Percentiles rank a stretch among this genome's conserved stretches.
Conservation (phyloP, 2,888 invertebrate genomes). For the Caenorhabditis sp. region DNA sequence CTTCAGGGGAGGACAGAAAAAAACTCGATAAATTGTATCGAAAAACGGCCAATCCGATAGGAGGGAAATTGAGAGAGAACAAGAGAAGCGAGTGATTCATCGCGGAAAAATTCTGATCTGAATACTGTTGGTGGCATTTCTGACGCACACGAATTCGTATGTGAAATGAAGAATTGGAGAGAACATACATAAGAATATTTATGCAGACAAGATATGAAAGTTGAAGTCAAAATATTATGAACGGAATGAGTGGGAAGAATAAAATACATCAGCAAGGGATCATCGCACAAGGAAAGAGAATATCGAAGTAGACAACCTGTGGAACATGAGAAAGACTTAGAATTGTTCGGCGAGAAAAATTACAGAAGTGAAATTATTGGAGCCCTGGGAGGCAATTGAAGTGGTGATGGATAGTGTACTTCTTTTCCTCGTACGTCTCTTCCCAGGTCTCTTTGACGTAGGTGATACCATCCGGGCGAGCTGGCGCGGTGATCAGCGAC, state of each 20-base stretch:
- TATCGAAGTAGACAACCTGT: too few relatives aligned
- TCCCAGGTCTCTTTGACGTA: slow-evolving; percentile 2
- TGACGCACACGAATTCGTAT: too few relatives aligned
- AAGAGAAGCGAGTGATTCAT: slow-evolving; percentile 33
- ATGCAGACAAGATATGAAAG: not conserved
- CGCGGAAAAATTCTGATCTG: slow-evolving; percentile 13
- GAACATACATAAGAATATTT: not conserved
- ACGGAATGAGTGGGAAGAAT: too few relatives aligned
- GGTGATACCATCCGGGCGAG: not conserved
- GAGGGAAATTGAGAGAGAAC: slow-evolving; percentile 4
- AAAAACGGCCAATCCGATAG: slow-evolving; percentile 5
- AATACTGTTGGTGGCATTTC: not conserved
- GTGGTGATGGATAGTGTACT: slow-evolving; percentile 11
- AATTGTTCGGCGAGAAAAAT: too few relatives aligned
- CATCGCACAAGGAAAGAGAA: too few relatives aligned
- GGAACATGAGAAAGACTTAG: too few relatives aligned
- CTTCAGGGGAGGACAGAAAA: not conserved
- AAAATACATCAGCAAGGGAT: too few relatives aligned
- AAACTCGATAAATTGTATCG: not conserved
- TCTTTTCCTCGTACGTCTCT: slow-evolving; percentile 12
- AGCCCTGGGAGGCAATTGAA: not conserved
- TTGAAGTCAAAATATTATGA: too few relatives aligned
- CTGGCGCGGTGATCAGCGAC: not conserved
- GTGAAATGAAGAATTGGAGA: not conserved
- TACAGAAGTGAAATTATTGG: too few relatives aligned